phyloP scores from a whole-genome alignment of 2,888 invertebrate genomes.

The Unio delphinus region DNA sequence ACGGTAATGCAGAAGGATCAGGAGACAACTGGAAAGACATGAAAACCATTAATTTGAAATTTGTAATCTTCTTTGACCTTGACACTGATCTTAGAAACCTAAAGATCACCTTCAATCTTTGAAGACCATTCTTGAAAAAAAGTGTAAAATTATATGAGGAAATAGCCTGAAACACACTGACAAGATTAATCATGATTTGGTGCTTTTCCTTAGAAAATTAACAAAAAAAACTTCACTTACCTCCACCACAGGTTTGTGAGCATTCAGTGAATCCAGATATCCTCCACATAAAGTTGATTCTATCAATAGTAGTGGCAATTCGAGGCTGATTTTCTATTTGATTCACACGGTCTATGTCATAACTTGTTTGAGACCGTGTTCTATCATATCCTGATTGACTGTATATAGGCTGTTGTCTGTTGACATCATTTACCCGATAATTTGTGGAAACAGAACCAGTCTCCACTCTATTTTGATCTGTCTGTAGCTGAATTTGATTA shows the following conservation, averaged over 20 bases:
- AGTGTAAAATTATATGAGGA: too few species aligned
- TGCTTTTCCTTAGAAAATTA: too few species aligned
- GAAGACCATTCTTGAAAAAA: too few species aligned
- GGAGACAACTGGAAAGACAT: too few species aligned
- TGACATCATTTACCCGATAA: background rate
- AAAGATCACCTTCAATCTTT: too few species aligned
- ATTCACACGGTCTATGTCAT: constrained; percentile 8
- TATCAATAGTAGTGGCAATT: constrained; percentile 33
- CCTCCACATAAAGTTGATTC: constrained; percentile 78
- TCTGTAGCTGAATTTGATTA: background rate
- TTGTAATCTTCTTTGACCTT: too few species aligned
- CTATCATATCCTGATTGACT: background rate
- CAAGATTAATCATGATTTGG: too few species aligned
- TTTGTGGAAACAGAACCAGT: background rate
- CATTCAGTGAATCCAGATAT: constrained; percentile 85
- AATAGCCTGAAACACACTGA: too few species aligned
- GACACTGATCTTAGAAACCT: too few species aligned
- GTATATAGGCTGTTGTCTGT: background rate
- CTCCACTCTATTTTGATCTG: background rate
- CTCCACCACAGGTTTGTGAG: constrained; percentile 75
- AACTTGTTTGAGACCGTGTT: background rate
- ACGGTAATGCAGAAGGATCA: too few species aligned
- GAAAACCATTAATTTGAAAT: too few species aligned
- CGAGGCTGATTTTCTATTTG: constrained; percentile 18
- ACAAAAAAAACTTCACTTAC: constrained; percentile 26